Percentiles rank a stretch among this genome's conserved stretches.
Evolutionary conservation across 2,888 invertebrate species (phyloP).

Genomic region (Ichneumoninae sp.): DNA sequence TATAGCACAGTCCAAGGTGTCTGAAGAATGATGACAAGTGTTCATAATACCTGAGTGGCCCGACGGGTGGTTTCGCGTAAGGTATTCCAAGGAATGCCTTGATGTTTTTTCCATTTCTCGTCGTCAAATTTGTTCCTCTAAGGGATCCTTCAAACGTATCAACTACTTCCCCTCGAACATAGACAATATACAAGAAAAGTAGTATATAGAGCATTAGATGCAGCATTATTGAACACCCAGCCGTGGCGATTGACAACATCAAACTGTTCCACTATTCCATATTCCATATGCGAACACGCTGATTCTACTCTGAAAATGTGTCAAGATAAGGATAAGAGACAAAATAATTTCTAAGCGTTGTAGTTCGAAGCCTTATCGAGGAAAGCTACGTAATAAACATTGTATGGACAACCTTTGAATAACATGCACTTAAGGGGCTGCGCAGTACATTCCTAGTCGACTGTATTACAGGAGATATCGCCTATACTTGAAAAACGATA

Average conservation of each 20-base stretch:
- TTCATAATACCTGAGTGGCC: conserved; percentile 45
- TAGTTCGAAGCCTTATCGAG: too few relatives aligned
- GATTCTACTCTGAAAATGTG: too few relatives aligned
- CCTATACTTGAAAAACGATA: too few relatives aligned
- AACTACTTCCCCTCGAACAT: neutral
- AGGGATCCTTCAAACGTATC: neutral
- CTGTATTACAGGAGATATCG: too few relatives aligned
- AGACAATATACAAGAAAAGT: neutral
- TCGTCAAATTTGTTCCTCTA: conserved; percentile 20
- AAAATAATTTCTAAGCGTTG: too few relatives aligned
- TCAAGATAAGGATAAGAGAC: too few relatives aligned
- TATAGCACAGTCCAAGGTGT: neutral
- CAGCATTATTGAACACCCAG: neutral
- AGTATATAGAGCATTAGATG: neutral
- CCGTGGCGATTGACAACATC: neutral
- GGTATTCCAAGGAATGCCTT: conserved; percentile 63
- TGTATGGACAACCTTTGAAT: too few relatives aligned
- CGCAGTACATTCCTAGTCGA: too few relatives aligned
- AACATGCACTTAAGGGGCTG: too few relatives aligned
- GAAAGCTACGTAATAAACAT: too few relatives aligned
- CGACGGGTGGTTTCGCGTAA: conserved; percentile 63
- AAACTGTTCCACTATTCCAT: neutral
- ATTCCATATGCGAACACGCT: too few relatives aligned
- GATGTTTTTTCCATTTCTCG: conserved; percentile 50
- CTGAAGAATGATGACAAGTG: neutral